Base-by-base conservation (phyloP, 2,797 vertebrate species). In the Propithecus deckenii region DNA sequence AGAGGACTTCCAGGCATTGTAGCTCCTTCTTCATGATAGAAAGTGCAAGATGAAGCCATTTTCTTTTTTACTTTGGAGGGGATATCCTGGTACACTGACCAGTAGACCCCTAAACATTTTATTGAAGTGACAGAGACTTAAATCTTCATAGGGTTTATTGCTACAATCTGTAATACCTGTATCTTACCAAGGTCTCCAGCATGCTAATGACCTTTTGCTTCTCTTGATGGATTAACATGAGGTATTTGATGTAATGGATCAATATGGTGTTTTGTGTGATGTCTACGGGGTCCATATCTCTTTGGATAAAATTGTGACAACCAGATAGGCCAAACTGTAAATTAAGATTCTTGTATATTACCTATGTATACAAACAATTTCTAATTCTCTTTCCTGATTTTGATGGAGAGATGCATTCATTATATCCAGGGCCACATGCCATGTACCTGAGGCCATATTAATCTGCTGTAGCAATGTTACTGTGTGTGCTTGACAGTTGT, bases 271-370 rank as follows among this genome's bases (percentile, higher is more conserved):
- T 93, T 41, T 55, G 9, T 83, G 43, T 11, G 18, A 50, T 55
- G 18, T 75, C 61, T 80, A 30, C 0, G 6, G 67, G 32, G 8
- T 94, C 17, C 4, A 52, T 23, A 85, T 94, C 6, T 89, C 67
- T 83, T 83, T 67, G 32, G 52, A 89, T 86, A 90, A 74, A 74
- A 89, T 94, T 84, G 71, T 48, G 23, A 86, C 35, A 91, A 78
- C 38, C 48, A 43, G 52, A 63, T 20, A 78, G 30, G 25, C 20
- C n/a, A 86, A 83, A 30, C 6, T 38, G 5, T 48, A 78, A 89
- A 84, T 83, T 65, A 32, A 88, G 48, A 72, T 88, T 94, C 5
- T 69, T 89, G 23, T 35, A 20, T 25, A 65, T 92, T 81, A 57
- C 15, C 59, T 78, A 17, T 72, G 9, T 18, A 23, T 67, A 20